These are phyloP conservation scores for Serrognathus titanus DNA, from an alignment of 2,888 invertebrate species.

Conservation along the genomic window DNA sequence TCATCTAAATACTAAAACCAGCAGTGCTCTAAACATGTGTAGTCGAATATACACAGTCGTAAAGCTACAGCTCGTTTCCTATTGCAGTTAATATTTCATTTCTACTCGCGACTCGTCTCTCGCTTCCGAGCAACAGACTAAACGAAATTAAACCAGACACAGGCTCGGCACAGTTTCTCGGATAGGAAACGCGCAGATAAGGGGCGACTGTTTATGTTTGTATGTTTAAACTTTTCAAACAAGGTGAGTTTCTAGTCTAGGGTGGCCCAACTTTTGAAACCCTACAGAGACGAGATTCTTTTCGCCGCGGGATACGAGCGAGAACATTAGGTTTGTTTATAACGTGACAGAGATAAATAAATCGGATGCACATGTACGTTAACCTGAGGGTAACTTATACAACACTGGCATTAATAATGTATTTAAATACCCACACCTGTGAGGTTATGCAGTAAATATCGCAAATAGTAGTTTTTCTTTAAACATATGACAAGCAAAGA, in stretches of 20 bases:
- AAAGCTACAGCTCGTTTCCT: slow-evolving; percentile 16
- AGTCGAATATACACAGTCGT: slow-evolving; percentile 5
- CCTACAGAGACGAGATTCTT: slow-evolving; percentile 29
- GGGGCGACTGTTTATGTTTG: background rate
- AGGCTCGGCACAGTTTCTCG: slow-evolving; percentile 1
- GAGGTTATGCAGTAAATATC: too few species aligned
- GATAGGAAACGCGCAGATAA: slow-evolving; percentile 2
- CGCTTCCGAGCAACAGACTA: background rate
- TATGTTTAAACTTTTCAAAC: background rate
- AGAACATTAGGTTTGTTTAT: slow-evolving; percentile 31
- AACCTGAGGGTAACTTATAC: background rate
- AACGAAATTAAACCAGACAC: slow-evolving; percentile 1
- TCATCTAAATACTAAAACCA: background rate
- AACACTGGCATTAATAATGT: background rate
- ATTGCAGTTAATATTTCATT: slow-evolving; percentile 17
- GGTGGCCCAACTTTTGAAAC: slow-evolving; percentile 7
- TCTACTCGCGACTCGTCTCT: background rate
- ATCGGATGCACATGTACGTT: slow-evolving; percentile 2
- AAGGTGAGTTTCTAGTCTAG: background rate
- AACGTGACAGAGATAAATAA: slow-evolving; percentile 16
- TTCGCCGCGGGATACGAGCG: slow-evolving; percentile 26
- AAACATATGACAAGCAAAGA: too few species aligned
- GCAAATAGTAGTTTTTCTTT: too few species aligned
- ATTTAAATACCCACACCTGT: too few species aligned
- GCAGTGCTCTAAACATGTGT: background rate